Percentiles rank a stretch among this genome's conserved stretches.
Evolutionary conservation across 2,113 vertebrate species (phyloP).

Genomic region (Stegostoma tigrinum): DNA sequence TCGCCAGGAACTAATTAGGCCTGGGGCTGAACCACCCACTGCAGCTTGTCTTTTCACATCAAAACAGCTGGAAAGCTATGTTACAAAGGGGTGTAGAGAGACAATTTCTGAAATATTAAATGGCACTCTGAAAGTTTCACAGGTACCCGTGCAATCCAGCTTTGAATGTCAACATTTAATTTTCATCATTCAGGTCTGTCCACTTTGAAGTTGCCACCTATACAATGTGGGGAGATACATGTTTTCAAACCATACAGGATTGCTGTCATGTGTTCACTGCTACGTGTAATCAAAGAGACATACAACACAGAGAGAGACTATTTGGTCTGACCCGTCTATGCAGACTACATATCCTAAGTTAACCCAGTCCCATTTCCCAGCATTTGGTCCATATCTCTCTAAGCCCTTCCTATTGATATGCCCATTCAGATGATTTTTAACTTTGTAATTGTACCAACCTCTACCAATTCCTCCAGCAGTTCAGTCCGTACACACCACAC

Average conservation of each 20-base stretch:
- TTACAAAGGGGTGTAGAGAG: background rate
- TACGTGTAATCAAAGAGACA: background rate
- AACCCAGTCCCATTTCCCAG: no score
- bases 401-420: no score
- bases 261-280: background rate
- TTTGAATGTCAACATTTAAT: background rate
- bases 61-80: background rate
- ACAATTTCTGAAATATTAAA: background rate
- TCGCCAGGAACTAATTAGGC: background rate
- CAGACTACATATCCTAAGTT: no score
- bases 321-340: no score
- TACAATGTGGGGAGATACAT: background rate
- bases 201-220: background rate
- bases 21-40: background rate
- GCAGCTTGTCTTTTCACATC: background rate
- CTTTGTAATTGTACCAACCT: no score
- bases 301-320: no score
- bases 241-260: background rate
- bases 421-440: no score
- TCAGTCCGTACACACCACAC: no score
- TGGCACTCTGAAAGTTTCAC: background rate
- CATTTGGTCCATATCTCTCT: no score
- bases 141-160: background rate
- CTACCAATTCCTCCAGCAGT: no score
- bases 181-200: background rate